These are phyloP conservation scores for Calycopis cecrops DNA, from an alignment of 1,140 invertebrate genomes.

Conservation along the genomic window DNA sequence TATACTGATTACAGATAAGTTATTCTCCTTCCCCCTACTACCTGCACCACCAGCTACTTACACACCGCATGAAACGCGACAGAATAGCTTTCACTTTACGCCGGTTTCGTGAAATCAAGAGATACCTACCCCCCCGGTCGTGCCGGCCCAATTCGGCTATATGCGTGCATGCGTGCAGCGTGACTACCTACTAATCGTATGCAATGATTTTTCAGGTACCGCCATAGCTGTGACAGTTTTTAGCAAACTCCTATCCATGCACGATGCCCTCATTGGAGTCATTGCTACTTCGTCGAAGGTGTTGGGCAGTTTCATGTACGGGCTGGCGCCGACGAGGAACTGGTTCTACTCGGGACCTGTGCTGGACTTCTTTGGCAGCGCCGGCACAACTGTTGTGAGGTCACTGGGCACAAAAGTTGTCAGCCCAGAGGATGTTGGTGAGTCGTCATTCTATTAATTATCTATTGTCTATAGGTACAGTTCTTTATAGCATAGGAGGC, in stretches of 20 bases:
- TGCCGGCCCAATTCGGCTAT: too few relatives aligned
- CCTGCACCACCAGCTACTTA: too few relatives aligned
- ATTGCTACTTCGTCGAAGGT: slow-evolving; percentile 62
- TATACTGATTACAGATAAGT: too few relatives aligned
- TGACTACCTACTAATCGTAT: too few relatives aligned
- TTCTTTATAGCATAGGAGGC: too few relatives aligned
- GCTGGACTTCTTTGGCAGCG: slow-evolving; percentile 75
- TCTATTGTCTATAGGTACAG: background rate
- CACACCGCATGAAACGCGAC: too few relatives aligned
- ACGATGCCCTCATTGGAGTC: slow-evolving; percentile 58
- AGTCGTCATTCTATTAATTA: slow-evolving; percentile 16
- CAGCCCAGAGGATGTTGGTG: slow-evolving; percentile 68
- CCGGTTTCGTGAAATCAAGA: too few relatives aligned
- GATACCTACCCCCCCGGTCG: too few relatives aligned
- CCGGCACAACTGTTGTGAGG: slow-evolving; percentile 72
- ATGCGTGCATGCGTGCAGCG: too few relatives aligned
- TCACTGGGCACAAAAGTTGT: slow-evolving; percentile 77
- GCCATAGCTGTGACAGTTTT: slow-evolving; percentile 58
- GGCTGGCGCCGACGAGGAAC: slow-evolving; percentile 47
- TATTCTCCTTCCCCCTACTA: too few relatives aligned
- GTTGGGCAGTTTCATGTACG: slow-evolving; percentile 50
- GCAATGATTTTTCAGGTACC: slow-evolving; percentile 48
- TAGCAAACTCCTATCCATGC: slow-evolving; percentile 58
- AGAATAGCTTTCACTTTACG: too few relatives aligned
- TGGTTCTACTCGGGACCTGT: slow-evolving; percentile 64